Evolutionary conservation across 2,888 invertebrate genomes (phyloP), one percentile per base, ranked within the genome.

Genomic region (Apomyelois bistriatella): DNA sequence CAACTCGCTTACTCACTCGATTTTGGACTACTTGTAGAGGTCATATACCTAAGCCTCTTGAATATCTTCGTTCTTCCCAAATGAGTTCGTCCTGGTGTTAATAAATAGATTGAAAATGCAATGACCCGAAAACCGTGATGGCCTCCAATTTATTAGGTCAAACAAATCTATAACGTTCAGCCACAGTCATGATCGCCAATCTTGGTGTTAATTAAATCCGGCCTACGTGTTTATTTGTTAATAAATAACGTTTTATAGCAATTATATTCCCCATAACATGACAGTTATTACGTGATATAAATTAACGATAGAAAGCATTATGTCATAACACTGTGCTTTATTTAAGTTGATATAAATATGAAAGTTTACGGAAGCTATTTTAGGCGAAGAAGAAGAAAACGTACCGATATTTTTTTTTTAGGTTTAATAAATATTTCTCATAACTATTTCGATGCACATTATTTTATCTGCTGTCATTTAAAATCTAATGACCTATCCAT

Each of bases 31-130:
- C n/a, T n/a, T n/a, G n/a, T n/a, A n/a, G n/a, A n/a, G n/a, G n/a
- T n/a, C n/a, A n/a, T n/a, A n/a, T n/a, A n/a, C n/a, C n/a, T n/a
- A n/a, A n/a, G n/a, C n/a, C n/a, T n/a, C n/a, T n/a, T n/a, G 55
- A 57, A 70, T 65, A 61, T 66, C 64, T 72, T 65, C 64, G 60
- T 59, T 53, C 58, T 58, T 22, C 22, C 22, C 22, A 61, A 62
- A 59, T 66, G 64, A 66, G 66, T 70, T 60, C 64, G 62, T 56
- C 57, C 54, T 58, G 69, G 70, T 68, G 61, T 70, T 76, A 69
- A 74, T 61, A 60, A 60, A 76, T 73, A 64, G 63, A 57, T 63
- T 43, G 55, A 62, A 62, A 58, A 67, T 57, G 52, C 60, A 64
- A 55, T 55, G 57, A 56, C 48, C 60, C 60, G 57, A 55, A 38